A percentile compares a stretch with the other conserved stretches of the same genome.
These are phyloP conservation scores for Hyla sarda DNA, from an alignment of 2,113 vertebrate species.

Conservation along the genomic window DNA sequence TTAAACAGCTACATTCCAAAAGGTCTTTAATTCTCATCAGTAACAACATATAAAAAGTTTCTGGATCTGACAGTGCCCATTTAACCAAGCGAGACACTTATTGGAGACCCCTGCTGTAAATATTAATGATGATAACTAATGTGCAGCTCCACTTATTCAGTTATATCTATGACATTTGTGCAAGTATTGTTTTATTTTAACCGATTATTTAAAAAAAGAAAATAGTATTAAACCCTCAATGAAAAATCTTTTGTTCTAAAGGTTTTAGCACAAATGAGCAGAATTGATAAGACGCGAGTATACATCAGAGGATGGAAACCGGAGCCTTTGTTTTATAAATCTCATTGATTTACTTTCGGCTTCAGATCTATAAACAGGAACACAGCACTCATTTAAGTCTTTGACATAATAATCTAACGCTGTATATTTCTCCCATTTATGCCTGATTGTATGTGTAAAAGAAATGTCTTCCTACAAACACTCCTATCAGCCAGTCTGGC, in stretches of 20 bases:
- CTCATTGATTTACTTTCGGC: slow-evolving; percentile 34
- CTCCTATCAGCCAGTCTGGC: slow-evolving; percentile 2
- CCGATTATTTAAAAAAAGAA: neutral
- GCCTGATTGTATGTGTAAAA: slow-evolving; percentile 28
- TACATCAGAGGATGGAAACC: neutral
- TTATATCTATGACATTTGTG: neutral
- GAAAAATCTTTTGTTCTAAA: slow-evolving; percentile 27
- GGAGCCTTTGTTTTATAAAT: slow-evolving; percentile 42
- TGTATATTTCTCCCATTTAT: slow-evolving; percentile 43
- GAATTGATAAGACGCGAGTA: slow-evolving; percentile 1
- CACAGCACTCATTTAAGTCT: slow-evolving; percentile 42
- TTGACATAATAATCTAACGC: slow-evolving; percentile 56
- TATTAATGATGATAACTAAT: neutral
- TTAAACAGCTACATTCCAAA: too few species aligned
- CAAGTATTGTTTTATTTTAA: neutral
- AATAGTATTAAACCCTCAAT: neutral
- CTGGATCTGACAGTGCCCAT: too few species aligned
- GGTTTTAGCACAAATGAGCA: slow-evolving; percentile 9
- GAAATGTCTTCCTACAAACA: slow-evolving; percentile 17
- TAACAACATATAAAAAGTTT: too few species aligned
- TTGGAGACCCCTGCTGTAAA: neutral
- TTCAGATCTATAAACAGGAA: slow-evolving; percentile 53
- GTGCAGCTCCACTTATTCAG: neutral
- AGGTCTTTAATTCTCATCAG: too few species aligned
- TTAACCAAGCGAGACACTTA: too few species aligned